Evolutionary conservation across 2,113 vertebrate species (phyloP), one percentile per base, ranked within the genome.

Genomic region (Protomyctophum bolini): DNA sequence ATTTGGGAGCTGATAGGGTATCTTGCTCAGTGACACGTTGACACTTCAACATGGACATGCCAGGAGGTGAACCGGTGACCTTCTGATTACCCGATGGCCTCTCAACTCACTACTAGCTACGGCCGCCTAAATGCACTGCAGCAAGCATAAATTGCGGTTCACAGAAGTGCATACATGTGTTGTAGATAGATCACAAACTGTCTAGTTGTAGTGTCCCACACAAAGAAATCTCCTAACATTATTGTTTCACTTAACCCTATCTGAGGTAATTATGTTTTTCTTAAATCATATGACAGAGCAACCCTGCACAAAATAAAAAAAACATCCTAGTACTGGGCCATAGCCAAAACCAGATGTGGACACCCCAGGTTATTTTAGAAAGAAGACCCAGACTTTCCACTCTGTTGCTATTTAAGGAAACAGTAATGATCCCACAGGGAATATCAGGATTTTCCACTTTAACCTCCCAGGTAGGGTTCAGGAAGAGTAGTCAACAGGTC

Each of bases 321-420:
- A 55, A 7, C 33, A 41, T 4, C 33, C 33, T 41, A 41, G 33
- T 41, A 6, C 5, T 41, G 33, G 33, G 33, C 33, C 33, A 41
- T 45, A 49, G 64, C 48, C 69, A 51, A 58, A 15, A 72, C 70
- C 85, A 91, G 83, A 89, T 82, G 82, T 82, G 70, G 61, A 2
- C 29, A 78, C 58, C 68, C 50, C 74, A 56, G 59, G 14, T 63
- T 55, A 50, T 51, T 81, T 62, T 14, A 60, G 68, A 4, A 56
- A 4, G 46, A 74, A 75, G 66, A 58, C 48, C 74, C 41, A 58
- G 66, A 68, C 55, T 83, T 89, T 87, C 81, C 83, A 85, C 68
- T 49, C 65, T 75, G 70, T 21, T n/a, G 78, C 86, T 88, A 88
- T 90, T 90, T 88, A 70, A 68, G 75, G 88, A 83, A 83, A 58